Base-by-base conservation (phyloP, 2,797 vertebrate genomes). In the Oreochromis mossambicus region DNA sequence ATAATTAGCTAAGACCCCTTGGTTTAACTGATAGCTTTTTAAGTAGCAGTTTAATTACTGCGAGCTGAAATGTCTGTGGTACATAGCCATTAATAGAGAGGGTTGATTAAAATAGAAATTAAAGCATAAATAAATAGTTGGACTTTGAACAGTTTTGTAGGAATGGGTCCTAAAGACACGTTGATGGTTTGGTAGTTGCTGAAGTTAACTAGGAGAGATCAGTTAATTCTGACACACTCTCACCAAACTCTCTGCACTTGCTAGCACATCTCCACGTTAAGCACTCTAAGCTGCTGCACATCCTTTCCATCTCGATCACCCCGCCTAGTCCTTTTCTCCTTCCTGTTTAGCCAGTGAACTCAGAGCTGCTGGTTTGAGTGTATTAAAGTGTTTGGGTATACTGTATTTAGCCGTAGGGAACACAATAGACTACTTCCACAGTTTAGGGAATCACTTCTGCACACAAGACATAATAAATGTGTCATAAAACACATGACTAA, bases 131-230 rank as follows among this genome's bases (percentile, higher is more conserved):
- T 32, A 58, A 58, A 58, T 58, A 34, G 55, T 58, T 0, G 29
- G 56, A 34, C 29, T 61, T 3, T 61, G 15, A 61, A 61, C 56
- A 61, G 56, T 61, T 61, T 34, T 61, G 56, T 19, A 61, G 56
- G 56, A 61, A 19, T 61, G 29, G 0, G 56, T 19, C 56, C 15
- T 61, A 61, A 34, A 61, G 29, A 61, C 9, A 61, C 3, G 15
- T 19, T 34, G 56, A 19, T 61, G 29, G 56, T 61, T 19, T 61
- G 56, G 29, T 61, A 61, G 0, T 19, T 61, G 56, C 29, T 34
- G 0, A 34, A 61, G 56, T 61, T 61, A 34, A 0, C 15, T 61
- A 1, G 0, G 56, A 61, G 3, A 0, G 15, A 34, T 61, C 56
- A 61, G 15, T 11, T 34, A 11, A 61, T 34, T 61, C 29, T 56